Evolutionary conservation across 53 echinoderm and acorn worm genomes (phyloP), one percentile per base, ranked within the genome.

Genomic region (Actinopyga echinites): DNA sequence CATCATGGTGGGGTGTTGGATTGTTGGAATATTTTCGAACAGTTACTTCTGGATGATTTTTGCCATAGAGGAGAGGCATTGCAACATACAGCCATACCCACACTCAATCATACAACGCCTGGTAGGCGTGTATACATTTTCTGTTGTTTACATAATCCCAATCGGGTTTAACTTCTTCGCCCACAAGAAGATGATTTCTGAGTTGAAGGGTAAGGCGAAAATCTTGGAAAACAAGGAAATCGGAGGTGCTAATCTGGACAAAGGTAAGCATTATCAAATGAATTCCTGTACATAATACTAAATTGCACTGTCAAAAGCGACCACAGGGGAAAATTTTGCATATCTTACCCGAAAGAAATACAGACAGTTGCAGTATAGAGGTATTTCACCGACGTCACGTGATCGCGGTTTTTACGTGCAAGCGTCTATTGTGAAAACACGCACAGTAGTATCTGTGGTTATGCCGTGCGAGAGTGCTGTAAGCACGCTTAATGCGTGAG

Each of bases 1-100:
- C n/a, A 80, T 91, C 69, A 91, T 93, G 78, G 60, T 32, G 1
- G 84, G 69, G 7, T 87, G 89, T 30, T 95, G 95, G 95, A 44
- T 84, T 2, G 62, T 95, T 19, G 93, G 93, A 7, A 77, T 93
- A 22, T 20, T 93, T 21, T 90, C 93, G 12, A 95, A 95, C 40
- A 62, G 80, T 21, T 95, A 88, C 75, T 88, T 89, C 44, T 88
- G 64, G 74, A 22, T 89, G 30, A 65, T 89, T n/a, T 85, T 33
- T 57, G 82, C 44, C 44, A 63, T 22, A 8, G 83, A 79, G 23
- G 79, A 79, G 4, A 82, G 91, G 23, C 21, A 44, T 32, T 88
- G 85, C 65, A 56, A 12, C 9, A 58, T 83, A 23, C 35, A 23
- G 9, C 87, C 80, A 0, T 87, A 80, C 63, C 30, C 78, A 5